A percentile compares a stretch with the other conserved stretches of the same genome.
phyloP scores from a whole-genome alignment of 2,797 vertebrate genomes.

The Streptopelia turtur region DNA sequence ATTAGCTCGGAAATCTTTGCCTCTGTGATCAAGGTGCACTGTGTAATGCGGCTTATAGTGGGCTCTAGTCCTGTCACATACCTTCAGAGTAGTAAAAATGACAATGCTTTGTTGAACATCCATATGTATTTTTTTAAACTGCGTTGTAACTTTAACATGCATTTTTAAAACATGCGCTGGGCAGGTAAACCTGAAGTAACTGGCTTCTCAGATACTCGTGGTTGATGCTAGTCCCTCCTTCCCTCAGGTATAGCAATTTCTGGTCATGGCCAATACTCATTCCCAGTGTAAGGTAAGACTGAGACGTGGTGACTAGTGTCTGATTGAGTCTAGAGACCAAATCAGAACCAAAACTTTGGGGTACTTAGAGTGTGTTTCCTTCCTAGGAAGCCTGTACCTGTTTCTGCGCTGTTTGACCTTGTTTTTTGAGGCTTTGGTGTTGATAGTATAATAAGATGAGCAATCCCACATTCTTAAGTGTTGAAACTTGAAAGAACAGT shows the following conservation, averaged over 20 bases:
- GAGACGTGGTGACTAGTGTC: not conserved
- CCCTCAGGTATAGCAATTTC: not conserved
- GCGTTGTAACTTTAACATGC: not conserved
- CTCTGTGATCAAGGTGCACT: conserved; percentile 42
- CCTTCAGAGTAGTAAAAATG: not conserved
- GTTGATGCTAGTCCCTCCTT: not conserved
- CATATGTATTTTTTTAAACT: not conserved
- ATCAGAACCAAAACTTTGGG: not conserved
- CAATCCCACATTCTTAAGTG: not conserved
- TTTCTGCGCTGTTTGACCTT: not conserved
- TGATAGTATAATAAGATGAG: not conserved
- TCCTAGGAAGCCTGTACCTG: not conserved
- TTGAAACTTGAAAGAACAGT: not conserved
- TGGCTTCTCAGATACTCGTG: not conserved
- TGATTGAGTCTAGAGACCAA: not conserved
- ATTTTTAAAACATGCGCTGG: not conserved
- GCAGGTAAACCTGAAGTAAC: not conserved
- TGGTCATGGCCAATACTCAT: not conserved
- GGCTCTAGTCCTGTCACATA: conserved; percentile 28
- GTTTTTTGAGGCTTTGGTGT: not conserved
- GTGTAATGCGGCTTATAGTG: conserved; percentile 52
- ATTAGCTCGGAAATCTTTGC: conserved; percentile 64
- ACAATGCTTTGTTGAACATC: not conserved
- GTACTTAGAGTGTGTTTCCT: not conserved
- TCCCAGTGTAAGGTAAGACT: not conserved